Evolutionary conservation across 1,140 invertebrate species (phyloP), one percentile per base, ranked within the genome.

Genomic region (Andricus grossulariae): DNA sequence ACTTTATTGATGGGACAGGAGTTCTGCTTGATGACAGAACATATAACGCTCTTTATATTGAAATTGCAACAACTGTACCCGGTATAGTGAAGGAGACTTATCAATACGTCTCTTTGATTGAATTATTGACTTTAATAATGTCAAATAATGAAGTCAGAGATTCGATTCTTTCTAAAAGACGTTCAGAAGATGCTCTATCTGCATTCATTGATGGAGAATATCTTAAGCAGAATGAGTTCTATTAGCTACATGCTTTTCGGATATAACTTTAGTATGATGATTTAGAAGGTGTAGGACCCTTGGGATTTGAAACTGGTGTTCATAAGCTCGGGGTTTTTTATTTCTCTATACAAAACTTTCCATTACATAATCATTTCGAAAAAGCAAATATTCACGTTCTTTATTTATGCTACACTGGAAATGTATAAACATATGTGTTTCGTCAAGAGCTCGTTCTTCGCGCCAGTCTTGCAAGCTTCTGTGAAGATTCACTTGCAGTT

Each of bases 61-160:
- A 60, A 25, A 25, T 21, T 13, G n/a, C 55, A 60, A 60, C 55
- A 19, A 60, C 55, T 19, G 55, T 60, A 12, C 55, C 55, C 25
- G 13, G 25, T 13, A 8, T 60, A 12, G 55, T 60, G 11, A 60
- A 60, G 25, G 55, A 60, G 13, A 60, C 19, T 8, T 60, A 19
- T 25, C 55, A 60, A 25, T 60, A 60, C 25, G 12, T 60, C 12
- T 21, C 55, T 55, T 13, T 32, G 3, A 25, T 60, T 60, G 7
- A 45, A 45, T 5, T 11, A 32, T 32, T 32, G 25, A 3, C 3
- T 32, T 32, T 32, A 32, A 32, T 32, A 32, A 32, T 32, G 4
- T 32, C 25, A 5, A 32, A 32, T 32, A 5, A 32, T 32, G 25
- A 32, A 32, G 25, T 32, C 25, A 32, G 25, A 32, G 4, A 32